Evolutionary conservation across 2,888 invertebrate species (phyloP).

Genomic region (Drosophila macrospina): DNA sequence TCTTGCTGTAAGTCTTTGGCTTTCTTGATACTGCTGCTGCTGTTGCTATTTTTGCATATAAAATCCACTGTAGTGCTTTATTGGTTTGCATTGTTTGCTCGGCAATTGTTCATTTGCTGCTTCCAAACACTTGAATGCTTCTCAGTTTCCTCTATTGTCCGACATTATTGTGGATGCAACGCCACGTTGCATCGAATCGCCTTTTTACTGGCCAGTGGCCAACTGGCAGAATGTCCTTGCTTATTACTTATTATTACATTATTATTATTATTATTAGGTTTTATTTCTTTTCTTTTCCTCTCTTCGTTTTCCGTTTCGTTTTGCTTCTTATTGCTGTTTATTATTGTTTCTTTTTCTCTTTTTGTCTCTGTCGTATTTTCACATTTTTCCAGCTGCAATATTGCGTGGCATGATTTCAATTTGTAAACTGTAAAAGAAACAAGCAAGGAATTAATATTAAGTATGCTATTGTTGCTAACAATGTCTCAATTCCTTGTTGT

Average conservation of each 20-base stretch:
- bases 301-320: slow-evolving; percentile 18
- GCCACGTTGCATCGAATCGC: slow-evolving; percentile 29
- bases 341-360: slow-evolving; percentile 8
- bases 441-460: neutral
- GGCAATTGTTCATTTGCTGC: slow-evolving; percentile 51
- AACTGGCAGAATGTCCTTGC: slow-evolving; percentile 24
- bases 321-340: no score
- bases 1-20: slow-evolving; percentile 35
- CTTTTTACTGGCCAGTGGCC: slow-evolving; percentile 34
- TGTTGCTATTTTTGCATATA: slow-evolving; percentile 47
- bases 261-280: slow-evolving; percentile 34
- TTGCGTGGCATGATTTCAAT: slow-evolving; percentile 56
- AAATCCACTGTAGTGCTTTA: slow-evolving; percentile 75
- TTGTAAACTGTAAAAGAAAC: slow-evolving; percentile 59
- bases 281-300: slow-evolving; percentile 29
- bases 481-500: neutral
- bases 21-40: slow-evolving; percentile 32
- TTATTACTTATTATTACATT: slow-evolving; percentile 18
- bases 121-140: slow-evolving; percentile 10
- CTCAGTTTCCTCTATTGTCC: slow-evolving; percentile 20
- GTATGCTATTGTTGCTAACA: slow-evolving; percentile 10
- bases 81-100: slow-evolving; percentile 73
- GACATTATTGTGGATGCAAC: slow-evolving; percentile 36
- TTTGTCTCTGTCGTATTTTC: slow-evolving; percentile 6
- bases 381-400: slow-evolving; percentile 56